Conservation (phyloP, 2,113 vertebrate species). For the Neodon shergylaensis region DNA sequence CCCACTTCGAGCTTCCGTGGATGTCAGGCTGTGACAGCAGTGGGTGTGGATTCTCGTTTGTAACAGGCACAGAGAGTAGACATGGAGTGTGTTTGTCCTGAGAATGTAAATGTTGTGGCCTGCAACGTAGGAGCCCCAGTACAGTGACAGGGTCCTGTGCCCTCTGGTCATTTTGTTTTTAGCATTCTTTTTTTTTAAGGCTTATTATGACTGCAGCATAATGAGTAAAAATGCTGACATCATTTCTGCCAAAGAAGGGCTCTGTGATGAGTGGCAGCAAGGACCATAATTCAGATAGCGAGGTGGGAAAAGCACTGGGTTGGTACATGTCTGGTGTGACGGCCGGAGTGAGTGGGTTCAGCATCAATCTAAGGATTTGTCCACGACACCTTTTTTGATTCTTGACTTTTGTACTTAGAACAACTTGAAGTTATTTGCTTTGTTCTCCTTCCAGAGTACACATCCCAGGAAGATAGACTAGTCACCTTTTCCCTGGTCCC, state of each 20-base stretch:
- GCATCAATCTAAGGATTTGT: constrained; percentile 37
- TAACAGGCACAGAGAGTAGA: constrained; percentile 59
- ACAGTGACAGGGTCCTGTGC: not conserved
- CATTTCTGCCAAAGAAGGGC: constrained; percentile 53
- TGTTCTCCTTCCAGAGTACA: not conserved
- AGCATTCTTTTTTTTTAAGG: constrained; percentile 77
- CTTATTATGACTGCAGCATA: constrained; percentile 75
- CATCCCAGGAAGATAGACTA: not conserved
- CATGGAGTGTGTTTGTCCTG: constrained; percentile 70
- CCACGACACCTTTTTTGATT: not conserved
- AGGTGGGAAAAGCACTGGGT: constrained; percentile 3
- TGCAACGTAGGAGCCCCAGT: constrained; percentile 23
- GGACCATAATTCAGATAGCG: not conserved
- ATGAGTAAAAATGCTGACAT: constrained; percentile 77
- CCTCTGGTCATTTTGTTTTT: constrained; percentile 31
- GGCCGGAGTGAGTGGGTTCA: constrained; percentile 16
- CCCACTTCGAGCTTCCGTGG: constrained; percentile 60
- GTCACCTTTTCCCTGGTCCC: not conserved
- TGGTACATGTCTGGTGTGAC: not conserved
- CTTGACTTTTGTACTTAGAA: not conserved
- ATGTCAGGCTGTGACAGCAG: constrained; percentile 41
- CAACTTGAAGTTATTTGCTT: not conserved
- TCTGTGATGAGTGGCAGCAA: constrained; percentile 56
- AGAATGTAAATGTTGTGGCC: constrained; percentile 71
- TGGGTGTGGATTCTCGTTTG: constrained; percentile 31